Percentiles rank a stretch among this genome's conserved stretches.
These are phyloP conservation scores for Connochaetes taurinus DNA, from an alignment of 2,113 vertebrate genomes.

Conservation along the genomic window DNA sequence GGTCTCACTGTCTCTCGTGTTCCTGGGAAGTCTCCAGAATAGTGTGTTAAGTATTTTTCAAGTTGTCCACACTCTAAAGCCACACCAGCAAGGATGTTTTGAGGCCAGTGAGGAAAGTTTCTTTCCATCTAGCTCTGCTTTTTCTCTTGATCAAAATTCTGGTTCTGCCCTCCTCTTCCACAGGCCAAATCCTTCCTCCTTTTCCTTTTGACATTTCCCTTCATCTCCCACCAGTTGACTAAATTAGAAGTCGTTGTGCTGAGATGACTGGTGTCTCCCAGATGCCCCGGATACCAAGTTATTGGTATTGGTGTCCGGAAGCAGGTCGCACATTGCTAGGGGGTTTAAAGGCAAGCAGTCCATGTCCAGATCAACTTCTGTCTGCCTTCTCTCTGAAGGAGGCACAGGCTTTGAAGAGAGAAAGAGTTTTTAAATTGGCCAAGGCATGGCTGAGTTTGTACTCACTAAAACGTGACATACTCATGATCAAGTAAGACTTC, in stretches of 20 bases:
- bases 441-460: not conserved
- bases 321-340: not conserved
- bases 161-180: not conserved
- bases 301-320: not conserved
- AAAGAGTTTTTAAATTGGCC: not conserved
- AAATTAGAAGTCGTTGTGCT: conserved; percentile 4
- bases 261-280: not conserved
- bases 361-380: not conserved
- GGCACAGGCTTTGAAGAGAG: not conserved
- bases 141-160: not conserved
- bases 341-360: not conserved
- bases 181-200: not conserved
- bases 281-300: not conserved
- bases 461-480: fast-evolving
- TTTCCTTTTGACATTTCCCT: not conserved
- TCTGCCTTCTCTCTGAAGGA: not conserved
- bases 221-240: not conserved
- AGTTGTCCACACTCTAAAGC: not conserved
- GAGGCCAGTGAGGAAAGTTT: not conserved
- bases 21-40: not conserved
- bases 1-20: not conserved
- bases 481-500: not conserved
- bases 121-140: not conserved
- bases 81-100: not conserved
- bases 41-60: not conserved